Conservation (phyloP, 2,888 invertebrate species). For the Apamea crenata region DNA sequence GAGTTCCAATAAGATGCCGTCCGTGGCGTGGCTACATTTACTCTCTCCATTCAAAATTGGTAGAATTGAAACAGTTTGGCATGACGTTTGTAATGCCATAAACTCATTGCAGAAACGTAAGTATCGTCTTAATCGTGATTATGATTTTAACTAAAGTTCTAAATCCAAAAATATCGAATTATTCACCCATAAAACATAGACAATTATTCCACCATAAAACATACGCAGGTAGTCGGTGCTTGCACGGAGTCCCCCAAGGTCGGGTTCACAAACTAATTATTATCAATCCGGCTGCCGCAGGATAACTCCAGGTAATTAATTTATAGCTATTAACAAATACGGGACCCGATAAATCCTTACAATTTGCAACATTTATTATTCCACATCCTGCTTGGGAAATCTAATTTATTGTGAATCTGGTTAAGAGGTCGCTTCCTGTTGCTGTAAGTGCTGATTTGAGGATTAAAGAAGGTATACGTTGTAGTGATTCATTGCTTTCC, state of each 20-base stretch:
- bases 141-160: not conserved
- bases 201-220: constrained; percentile 24
- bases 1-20: not conserved
- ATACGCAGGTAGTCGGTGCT: constrained; percentile 44
- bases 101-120: not conserved
- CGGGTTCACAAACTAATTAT: constrained; percentile 71
- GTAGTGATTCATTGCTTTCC: not conserved
- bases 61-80: not conserved
- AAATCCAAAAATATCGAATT: not conserved
- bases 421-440: constrained; percentile 10
- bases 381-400: constrained; percentile 64
- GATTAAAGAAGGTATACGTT: not conserved
- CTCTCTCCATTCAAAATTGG: not conserved
- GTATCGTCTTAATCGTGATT: not conserved
- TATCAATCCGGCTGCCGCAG: constrained; percentile 65
- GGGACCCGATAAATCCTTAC: constrained; percentile 64
- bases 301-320: constrained; percentile 69
- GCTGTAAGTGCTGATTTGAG: constrained; percentile 12
- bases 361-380: constrained; percentile 68
- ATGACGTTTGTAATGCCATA: not conserved
- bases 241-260: constrained; percentile 48
- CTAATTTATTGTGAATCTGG: constrained; percentile 63
- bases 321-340: constrained; percentile 70
- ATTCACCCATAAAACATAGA: constrained; percentile 28
- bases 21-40: not conserved